Conservation (phyloP, 1,140 invertebrate species). For the Chironomus tepperi region DNA sequence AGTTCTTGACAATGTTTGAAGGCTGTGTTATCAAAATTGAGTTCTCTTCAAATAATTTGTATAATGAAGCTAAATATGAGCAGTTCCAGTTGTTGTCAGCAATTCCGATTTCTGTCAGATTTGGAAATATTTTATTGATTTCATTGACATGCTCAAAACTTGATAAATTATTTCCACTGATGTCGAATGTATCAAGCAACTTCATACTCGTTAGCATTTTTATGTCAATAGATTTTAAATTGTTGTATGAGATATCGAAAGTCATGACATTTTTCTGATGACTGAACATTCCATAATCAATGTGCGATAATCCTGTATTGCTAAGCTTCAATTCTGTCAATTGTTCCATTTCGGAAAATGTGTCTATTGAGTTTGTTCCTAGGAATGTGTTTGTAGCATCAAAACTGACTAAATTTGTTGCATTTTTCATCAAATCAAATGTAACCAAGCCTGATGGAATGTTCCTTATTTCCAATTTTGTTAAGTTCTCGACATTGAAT, state of each 20-base stretch:
- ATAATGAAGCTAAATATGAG: neutral
- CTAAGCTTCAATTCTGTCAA: neutral
- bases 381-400: neutral
- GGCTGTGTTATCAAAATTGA: neutral
- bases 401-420: neutral
- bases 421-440: neutral
- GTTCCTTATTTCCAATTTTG: neutral
- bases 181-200: neutral
- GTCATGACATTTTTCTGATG: neutral
- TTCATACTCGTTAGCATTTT: neutral
- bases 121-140: neutral
- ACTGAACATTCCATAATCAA: neutral
- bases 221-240: neutral
- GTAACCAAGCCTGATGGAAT: neutral
- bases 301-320: neutral
- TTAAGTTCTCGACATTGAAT: neutral
- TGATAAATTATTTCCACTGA: neutral
- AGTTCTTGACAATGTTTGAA: neutral
- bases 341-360: neutral
- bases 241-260: neutral
- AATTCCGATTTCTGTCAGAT: neutral
- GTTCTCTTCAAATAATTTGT: neutral
- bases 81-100: neutral
- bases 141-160: neutral
- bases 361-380: neutral